A percentile compares a stretch with the other conserved stretches of the same genome.
phyloP scores from a whole-genome alignment of 2,888 invertebrate species.

The Theretra japonica region DNA sequence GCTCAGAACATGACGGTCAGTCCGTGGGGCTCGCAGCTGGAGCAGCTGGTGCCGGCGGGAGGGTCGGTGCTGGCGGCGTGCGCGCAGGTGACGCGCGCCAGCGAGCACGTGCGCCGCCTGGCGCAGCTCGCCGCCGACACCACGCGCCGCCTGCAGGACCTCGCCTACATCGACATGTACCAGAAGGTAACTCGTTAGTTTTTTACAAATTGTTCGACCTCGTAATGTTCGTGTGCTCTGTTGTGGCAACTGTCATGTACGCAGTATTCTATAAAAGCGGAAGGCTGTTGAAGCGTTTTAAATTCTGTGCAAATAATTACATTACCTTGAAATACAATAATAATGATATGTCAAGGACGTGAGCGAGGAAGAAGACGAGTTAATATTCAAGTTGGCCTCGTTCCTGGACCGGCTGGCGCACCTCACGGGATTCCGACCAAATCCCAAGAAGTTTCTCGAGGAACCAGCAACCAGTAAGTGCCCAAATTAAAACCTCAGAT shows the following conservation, averaged over 20 bases:
- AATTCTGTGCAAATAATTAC: too few relatives aligned
- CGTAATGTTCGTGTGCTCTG: too few relatives aligned
- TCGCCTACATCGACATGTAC: conserved; percentile 57
- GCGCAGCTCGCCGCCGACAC: conserved; percentile 66
- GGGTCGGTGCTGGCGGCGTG: conserved; percentile 41
- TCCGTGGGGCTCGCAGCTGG: neutral
- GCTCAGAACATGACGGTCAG: neutral
- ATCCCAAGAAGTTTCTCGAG: conserved; percentile 42
- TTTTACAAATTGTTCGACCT: too few relatives aligned
- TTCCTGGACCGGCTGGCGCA: conserved; percentile 71
- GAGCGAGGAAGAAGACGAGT: conserved; percentile 61
- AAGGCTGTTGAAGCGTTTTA: too few relatives aligned
- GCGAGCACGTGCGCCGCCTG: conserved; percentile 62
- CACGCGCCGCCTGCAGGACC: conserved; percentile 64
- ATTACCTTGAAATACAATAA: neutral
- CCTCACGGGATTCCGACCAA: conserved; percentile 67
- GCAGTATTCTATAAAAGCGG: neutral
- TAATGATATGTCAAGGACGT: conserved; percentile 45
- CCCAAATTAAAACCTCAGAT: neutral
- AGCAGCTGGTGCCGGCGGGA: neutral
- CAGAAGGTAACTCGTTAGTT: conserved; percentile 49
- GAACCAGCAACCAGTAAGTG: conserved; percentile 40
- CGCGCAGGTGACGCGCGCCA: conserved; percentile 48
- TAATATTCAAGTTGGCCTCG: conserved; percentile 73
- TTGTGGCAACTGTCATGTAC: neutral